phyloP scores from a whole-genome alignment of 2,113 vertebrate species.

The Bombycilla garrulus region DNA sequence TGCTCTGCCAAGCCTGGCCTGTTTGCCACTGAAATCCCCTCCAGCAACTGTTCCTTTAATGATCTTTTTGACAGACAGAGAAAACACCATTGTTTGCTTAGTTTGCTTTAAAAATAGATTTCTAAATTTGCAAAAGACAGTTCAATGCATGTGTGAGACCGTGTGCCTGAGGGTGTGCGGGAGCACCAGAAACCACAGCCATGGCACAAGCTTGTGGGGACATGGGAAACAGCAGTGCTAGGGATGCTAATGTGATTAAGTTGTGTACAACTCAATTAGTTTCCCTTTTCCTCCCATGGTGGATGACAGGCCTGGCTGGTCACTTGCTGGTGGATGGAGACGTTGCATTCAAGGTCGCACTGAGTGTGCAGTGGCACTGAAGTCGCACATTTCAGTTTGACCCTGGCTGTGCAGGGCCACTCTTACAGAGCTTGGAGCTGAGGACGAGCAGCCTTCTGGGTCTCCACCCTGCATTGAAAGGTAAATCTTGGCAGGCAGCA shows the following conservation, averaged over 20 bases:
- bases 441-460: background rate
- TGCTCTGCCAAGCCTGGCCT: background rate
- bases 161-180: background rate
- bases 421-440: background rate
- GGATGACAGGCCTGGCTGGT: background rate
- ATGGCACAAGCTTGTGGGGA: background rate
- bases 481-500: background rate
- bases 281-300: constrained; percentile 14
- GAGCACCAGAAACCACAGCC: background rate
- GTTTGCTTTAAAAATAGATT: constrained; percentile 51
- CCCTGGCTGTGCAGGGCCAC: rapidly evolving
- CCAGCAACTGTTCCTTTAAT: constrained; percentile 13
- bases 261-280: constrained; percentile 12
- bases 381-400: background rate
- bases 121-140: constrained; percentile 37
- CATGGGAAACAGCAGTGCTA: background rate
- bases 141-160: background rate
- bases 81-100: constrained; percentile 23
- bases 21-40: background rate
- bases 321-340: background rate
- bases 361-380: rapidly evolving
- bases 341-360: rapidly evolving
- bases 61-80: constrained; percentile 15
- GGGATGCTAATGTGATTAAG: constrained; percentile 5
- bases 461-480: background rate